These are phyloP conservation scores for Petroica traversi DNA, from an alignment of 2,113 vertebrate species.

Conservation along the genomic window DNA sequence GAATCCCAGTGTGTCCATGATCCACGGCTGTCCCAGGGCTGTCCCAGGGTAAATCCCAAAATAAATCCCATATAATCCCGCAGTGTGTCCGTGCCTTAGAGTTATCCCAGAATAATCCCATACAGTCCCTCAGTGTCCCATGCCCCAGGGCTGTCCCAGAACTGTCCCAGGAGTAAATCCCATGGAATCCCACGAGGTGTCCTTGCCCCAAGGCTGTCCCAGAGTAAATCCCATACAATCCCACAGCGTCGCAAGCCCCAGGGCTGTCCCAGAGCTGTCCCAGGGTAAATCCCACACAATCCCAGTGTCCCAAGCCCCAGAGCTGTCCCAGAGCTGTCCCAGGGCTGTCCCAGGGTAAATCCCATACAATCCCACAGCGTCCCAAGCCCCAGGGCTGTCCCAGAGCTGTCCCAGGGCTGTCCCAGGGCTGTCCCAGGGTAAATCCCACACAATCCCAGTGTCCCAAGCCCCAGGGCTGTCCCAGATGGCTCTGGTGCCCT, in stretches of 20 bases:
- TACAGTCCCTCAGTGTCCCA: not conserved
- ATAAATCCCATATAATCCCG: not conserved
- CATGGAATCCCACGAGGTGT: not conserved
- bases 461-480: not conserved
- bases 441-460: not conserved
- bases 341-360: not conserved
- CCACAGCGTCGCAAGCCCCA: rapidly evolving
- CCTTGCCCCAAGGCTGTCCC: not conserved
- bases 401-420: not conserved
- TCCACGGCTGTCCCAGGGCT: too few relatives aligned
- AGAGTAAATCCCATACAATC: not conserved
- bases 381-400: rapidly evolving
- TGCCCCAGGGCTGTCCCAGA: not conserved
- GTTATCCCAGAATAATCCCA: not conserved
- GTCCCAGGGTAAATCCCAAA: too few relatives aligned
- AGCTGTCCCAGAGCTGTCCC: not conserved
- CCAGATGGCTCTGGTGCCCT: not conserved
- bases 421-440: not conserved
- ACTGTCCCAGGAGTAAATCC: not conserved
- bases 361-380: rapidly evolving
- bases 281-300: not conserved
- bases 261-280: not conserved
- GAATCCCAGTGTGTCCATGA: too few relatives aligned
- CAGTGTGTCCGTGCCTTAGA: rapidly evolving
- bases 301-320: rapidly evolving